phyloP scores from a whole-genome alignment of 2,113 vertebrate genomes.

The Lepisosteus oculatus region DNA sequence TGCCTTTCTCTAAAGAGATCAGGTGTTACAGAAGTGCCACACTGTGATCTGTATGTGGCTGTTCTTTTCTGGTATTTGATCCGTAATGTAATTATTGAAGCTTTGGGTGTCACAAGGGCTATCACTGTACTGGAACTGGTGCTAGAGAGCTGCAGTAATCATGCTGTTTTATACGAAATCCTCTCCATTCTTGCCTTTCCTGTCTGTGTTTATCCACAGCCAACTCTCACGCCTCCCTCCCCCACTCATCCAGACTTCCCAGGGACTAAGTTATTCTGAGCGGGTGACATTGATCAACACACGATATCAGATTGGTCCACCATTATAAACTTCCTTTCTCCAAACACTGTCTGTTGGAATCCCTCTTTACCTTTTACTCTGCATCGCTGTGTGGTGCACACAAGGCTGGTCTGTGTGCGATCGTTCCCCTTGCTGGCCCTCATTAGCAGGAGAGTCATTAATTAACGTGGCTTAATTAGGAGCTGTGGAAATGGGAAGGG shows the following conservation, averaged over 20 bases:
- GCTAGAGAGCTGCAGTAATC: too few relatives aligned
- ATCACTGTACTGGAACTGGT: too few relatives aligned
- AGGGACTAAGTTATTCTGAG: not conserved
- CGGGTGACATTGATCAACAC: not conserved
- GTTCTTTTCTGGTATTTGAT: too few relatives aligned
- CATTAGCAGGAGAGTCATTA: conserved; percentile 49
- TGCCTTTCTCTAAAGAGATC: too few relatives aligned
- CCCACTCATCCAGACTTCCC: conserved; percentile 10
- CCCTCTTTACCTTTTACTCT: conserved; percentile 3
- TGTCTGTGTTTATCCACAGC: not conserved
- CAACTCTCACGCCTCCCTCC: too few relatives aligned
- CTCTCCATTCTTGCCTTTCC: conserved; percentile 3
- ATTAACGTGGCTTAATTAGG: conserved; percentile 48
- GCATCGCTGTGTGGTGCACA: conserved; percentile 25
- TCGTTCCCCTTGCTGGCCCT: conserved; percentile 41
- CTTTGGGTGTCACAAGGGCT: too few relatives aligned
- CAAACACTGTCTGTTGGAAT: not conserved
- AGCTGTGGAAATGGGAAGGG: conserved; percentile 17
- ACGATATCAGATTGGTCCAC: not conserved
- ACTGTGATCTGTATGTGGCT: too few relatives aligned
- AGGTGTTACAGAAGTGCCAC: too few relatives aligned
- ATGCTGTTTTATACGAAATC: too few relatives aligned
- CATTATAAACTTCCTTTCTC: conserved; percentile 1
- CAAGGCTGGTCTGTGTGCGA: conserved; percentile 25
- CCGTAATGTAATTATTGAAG: too few relatives aligned